phyloP scores from a whole-genome alignment of 2,888 invertebrate genomes.

The Dendrolimus houi region DNA sequence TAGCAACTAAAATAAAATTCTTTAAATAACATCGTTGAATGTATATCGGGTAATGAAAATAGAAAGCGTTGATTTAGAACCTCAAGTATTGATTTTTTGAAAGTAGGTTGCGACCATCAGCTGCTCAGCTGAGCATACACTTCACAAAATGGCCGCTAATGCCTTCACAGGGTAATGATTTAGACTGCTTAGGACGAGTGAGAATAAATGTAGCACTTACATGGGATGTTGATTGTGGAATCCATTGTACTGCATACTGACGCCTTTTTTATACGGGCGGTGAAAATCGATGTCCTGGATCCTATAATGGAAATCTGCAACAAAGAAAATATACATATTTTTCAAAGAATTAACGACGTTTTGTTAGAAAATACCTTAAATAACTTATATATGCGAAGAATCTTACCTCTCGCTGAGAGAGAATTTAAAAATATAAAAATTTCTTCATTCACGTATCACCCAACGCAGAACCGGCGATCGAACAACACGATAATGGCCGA shows the following conservation, averaged over 20 bases:
- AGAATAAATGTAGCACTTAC: conserved; percentile 34
- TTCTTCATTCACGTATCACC: conserved; percentile 56
- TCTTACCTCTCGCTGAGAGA: conserved; percentile 71
- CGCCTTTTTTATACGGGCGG: conserved; percentile 13
- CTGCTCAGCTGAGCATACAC: conserved; percentile 50
- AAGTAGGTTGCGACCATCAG: conserved; percentile 41
- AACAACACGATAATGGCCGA: conserved; percentile 78
- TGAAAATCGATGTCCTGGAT: conserved; percentile 10
- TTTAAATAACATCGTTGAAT: no score
- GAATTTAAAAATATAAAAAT: conserved; percentile 51
- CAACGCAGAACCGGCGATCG: conserved; percentile 75
- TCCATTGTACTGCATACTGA: conserved; percentile 71
- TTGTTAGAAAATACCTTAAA: conserved; percentile 3
- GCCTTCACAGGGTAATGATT: conserved; percentile 1
- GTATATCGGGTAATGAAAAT: background rate
- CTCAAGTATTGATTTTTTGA: conserved; percentile 21
- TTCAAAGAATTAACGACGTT: background rate
- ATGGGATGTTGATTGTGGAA: conserved; percentile 72
- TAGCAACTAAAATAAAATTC: no score
- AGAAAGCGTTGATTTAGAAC: background rate
- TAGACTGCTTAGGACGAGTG: background rate
- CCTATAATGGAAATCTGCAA: conserved; percentile 63
- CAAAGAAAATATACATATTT: conserved; percentile 19
- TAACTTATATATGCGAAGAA: conserved; percentile 1
- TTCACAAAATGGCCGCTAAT: conserved; percentile 72